Conservation (phyloP, 2,113 vertebrate species). For the Chloropsis cyanopogon region DNA sequence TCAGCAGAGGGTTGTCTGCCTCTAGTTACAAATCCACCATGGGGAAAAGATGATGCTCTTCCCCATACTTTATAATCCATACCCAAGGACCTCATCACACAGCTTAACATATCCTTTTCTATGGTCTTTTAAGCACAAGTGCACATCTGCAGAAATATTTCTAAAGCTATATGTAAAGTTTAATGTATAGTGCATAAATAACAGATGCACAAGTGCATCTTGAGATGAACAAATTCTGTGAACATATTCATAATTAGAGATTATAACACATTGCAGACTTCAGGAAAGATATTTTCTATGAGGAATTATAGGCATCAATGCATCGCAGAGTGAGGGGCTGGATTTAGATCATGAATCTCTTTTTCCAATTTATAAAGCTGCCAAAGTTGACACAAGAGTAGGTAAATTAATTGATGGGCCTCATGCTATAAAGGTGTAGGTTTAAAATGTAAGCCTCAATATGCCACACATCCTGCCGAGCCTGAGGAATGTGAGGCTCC, state of each 20-base stretch:
- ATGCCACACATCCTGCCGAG: background rate
- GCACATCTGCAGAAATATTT: constrained; percentile 69
- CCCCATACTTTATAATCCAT: background rate
- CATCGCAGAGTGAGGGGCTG: constrained; percentile 17
- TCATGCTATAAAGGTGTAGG: constrained; percentile 24
- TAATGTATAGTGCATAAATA: constrained; percentile 68
- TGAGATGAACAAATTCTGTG: constrained; percentile 67
- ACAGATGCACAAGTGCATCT: constrained; percentile 69
- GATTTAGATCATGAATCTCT: constrained; percentile 64
- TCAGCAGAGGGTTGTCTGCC: background rate
- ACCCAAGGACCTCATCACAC: constrained; percentile 19
- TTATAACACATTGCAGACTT: constrained; percentile 69
- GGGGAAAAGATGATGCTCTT: background rate
- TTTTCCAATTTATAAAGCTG: constrained; percentile 64
- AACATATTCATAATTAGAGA: constrained; percentile 70
- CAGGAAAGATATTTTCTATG: constrained; percentile 68
- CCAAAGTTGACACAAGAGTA: constrained; percentile 51
- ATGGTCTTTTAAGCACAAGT: constrained; percentile 64
- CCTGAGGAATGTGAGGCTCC: background rate
- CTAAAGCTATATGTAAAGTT: constrained; percentile 69
- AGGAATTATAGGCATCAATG: constrained; percentile 61
- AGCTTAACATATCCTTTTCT: constrained; percentile 59
- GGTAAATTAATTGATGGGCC: constrained; percentile 57
- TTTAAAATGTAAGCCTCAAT: constrained; percentile 30
- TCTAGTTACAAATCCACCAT: background rate